Conservation (phyloP, 2,113 vertebrate genomes). For the Monopterus albus region DNA sequence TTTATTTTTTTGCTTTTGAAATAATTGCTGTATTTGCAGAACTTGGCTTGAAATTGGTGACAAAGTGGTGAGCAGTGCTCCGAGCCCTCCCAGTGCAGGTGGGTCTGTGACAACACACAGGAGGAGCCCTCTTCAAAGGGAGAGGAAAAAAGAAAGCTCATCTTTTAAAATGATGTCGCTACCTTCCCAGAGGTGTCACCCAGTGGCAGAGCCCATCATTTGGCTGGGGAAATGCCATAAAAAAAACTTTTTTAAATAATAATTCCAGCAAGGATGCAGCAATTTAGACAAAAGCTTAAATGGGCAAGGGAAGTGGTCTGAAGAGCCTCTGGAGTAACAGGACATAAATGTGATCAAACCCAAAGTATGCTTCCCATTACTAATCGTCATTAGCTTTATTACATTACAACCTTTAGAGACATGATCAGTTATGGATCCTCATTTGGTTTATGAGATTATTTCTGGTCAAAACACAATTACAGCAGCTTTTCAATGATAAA, state of each 20-base stretch:
- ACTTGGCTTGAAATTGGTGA: conserved; percentile 67
- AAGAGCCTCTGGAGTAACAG: conserved; percentile 59
- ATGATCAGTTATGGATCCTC: conserved; percentile 64
- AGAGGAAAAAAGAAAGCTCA: conserved; percentile 34
- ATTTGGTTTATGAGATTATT: conserved; percentile 68
- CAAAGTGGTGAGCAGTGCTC: conserved; percentile 65
- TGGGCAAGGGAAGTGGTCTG: conserved; percentile 24
- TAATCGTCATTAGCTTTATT: conserved; percentile 78
- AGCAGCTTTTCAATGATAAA: conserved; percentile 57
- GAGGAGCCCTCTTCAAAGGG: conserved; percentile 71
- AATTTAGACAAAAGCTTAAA: conserved; percentile 52
- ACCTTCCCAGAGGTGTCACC: conserved; percentile 66
- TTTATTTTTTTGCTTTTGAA: conserved; percentile 70
- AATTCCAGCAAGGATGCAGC: conserved; percentile 55
- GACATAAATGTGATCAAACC: conserved; percentile 72
- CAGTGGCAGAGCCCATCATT: conserved; percentile 53
- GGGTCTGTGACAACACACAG: conserved; percentile 64
- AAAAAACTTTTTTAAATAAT: conserved; percentile 67
- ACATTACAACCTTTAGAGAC: conserved; percentile 67
- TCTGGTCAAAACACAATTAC: conserved; percentile 68
- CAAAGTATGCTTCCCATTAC: conserved; percentile 66
- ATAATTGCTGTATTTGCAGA: conserved; percentile 75
- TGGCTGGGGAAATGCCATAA: conserved; percentile 60
- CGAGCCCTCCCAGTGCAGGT: conserved; percentile 54
- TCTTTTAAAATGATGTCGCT: conserved; percentile 50